These are phyloP conservation scores for Rhinogobio ventralis DNA, from an alignment of 2,797 vertebrate species.

Conservation along the genomic window DNA sequence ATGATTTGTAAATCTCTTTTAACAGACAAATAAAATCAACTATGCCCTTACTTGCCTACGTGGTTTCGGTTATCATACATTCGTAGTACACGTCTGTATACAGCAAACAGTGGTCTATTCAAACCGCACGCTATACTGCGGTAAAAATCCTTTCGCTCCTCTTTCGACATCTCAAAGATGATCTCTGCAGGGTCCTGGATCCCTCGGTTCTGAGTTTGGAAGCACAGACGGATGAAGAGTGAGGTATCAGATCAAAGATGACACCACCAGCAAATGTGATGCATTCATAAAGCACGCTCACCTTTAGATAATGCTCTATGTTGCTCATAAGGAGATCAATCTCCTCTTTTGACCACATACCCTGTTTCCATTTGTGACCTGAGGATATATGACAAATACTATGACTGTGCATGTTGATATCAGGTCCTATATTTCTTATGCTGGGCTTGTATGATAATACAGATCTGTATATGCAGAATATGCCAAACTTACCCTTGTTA, in stretches of 20 bases:
- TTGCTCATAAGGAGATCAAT: conserved; percentile 97
- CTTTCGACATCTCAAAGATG: conserved; percentile 99
- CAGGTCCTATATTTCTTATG: background rate
- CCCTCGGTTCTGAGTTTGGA: conserved; percentile 83
- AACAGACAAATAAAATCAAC: background rate
- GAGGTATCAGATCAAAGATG: conserved; percentile 10
- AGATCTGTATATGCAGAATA: background rate
- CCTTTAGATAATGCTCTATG: conserved; percentile 96
- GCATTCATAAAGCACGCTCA: conserved; percentile 63
- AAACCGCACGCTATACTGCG: conserved; percentile 96
- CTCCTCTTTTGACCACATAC: conserved; percentile 99
- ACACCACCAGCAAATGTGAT: background rate
- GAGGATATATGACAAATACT: conserved; percentile 59
- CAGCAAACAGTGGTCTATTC: conserved; percentile 96
- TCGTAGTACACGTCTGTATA: conserved; percentile 95
- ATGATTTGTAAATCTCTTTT: background rate
- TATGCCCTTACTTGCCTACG: conserved; percentile 92
- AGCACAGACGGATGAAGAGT: background rate
- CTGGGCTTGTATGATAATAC: background rate
- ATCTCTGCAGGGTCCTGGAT: conserved; percentile 98
- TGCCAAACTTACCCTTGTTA: conserved; percentile 87
- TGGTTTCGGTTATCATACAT: conserved; percentile 99
- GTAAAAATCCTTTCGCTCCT: conserved; percentile 99
- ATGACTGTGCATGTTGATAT: background rate
- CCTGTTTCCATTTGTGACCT: conserved; percentile 99